Evolutionary conservation across 2,113 vertebrate species (phyloP), one percentile per base, ranked within the genome.

Genomic region (Microcebus griseorufus): DNA sequence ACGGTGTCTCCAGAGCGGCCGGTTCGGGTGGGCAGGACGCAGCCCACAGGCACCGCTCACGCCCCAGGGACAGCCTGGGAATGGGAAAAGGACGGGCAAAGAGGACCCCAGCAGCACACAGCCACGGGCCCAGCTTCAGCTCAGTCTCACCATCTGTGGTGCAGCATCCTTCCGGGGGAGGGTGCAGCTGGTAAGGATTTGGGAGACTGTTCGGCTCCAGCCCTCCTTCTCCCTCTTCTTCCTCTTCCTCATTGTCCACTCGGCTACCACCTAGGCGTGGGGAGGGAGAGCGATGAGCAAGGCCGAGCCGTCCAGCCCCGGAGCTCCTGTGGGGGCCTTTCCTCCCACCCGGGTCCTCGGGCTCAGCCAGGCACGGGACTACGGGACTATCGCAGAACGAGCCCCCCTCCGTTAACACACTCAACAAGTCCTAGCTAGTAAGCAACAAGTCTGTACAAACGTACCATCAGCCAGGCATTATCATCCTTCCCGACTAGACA

Each of bases 81-180:
- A 45, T 45, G 45, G 45, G 45, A 45, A 45, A 45, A 34, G n/a
- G 39, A 23, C 1, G 1, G 17, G 32, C 42, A n/a, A 5, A 32
- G 37, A 62, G 25, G 25, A 9, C 1, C 20, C 10, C 27, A 0
- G 0, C 4, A 4, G 42, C 22, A 12, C 65, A 22, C 2, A 16
- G 79, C 29, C 5, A 23, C 73, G 20, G n/a, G 58, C 73, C 8
- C 45, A 45, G 45, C 45, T 9, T 7, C 45, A 7, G 45, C 48
- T 48, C 9, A 48, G 48, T 48, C 99, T 98, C 97, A 99, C 99
- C 99, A 88, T 99, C 99, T 3, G 99, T 99, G 65, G 99, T 99
- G 95, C 99, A 99, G 98, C 99, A 99, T 9, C 99, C 99, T 92
- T 99, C 99, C 4, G 99, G 99, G 0, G 99, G 99, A 95, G 99